These are phyloP conservation scores for Spinus olivaceus DNA, from an alignment of 2,797 vertebrate genomes.

Conservation along the genomic window DNA sequence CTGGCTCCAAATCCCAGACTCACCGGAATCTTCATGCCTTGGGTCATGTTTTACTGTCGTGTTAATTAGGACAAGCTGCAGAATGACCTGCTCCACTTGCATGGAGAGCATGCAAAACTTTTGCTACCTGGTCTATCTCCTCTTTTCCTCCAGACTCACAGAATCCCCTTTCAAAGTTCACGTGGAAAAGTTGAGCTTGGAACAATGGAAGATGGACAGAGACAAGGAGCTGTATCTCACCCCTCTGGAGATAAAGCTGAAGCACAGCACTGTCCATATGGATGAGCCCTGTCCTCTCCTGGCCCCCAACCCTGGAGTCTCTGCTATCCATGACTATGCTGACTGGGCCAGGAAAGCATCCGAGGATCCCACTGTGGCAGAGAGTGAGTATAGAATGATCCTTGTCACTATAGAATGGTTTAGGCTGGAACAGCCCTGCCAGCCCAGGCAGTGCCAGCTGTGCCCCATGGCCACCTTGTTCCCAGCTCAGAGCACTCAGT, in stretches of 20 bases:
- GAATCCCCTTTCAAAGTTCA: slow-evolving; percentile 89
- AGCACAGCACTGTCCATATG: slow-evolving; percentile 82
- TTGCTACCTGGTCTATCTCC: background rate
- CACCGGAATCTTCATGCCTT: background rate
- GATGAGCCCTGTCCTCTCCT: slow-evolving; percentile 83
- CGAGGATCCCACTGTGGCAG: slow-evolving; percentile 38
- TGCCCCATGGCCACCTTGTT: background rate
- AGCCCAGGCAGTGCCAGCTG: accelerated
- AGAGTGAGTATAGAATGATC: slow-evolving; percentile 71
- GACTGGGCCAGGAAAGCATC: slow-evolving; percentile 80
- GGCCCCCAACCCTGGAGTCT: slow-evolving; percentile 79
- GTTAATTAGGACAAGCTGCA: background rate
- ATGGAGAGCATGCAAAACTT: background rate
- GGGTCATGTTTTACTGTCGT: accelerated
- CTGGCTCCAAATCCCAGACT: background rate
- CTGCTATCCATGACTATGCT: slow-evolving; percentile 88
- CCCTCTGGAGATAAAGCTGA: slow-evolving; percentile 89
- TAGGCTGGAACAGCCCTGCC: accelerated
- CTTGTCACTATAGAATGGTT: background rate
- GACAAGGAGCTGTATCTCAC: slow-evolving; percentile 76
- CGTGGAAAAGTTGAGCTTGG: slow-evolving; percentile 84
- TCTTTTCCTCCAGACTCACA: slow-evolving; percentile 70
- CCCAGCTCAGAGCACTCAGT: background rate
- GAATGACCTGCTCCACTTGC: background rate
- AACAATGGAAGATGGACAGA: slow-evolving; percentile 61